Conservation (phyloP, 2,113 vertebrate species). For the Aramus guarauna region DNA sequence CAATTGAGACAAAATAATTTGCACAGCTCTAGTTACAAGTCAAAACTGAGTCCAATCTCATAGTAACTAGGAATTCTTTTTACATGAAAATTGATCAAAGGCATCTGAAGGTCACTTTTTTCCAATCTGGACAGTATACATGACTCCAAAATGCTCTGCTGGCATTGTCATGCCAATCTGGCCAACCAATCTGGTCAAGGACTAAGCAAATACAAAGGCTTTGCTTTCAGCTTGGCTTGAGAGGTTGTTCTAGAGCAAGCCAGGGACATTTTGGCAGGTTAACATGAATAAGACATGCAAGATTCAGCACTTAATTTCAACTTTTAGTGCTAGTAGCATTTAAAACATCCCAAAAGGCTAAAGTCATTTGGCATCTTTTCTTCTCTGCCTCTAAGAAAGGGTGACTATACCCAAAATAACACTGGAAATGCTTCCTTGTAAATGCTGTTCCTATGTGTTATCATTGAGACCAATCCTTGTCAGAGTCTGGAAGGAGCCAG, state of each 20-base stretch:
- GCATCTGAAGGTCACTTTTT: background rate
- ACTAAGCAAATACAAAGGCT: constrained; percentile 43
- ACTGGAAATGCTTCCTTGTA: background rate
- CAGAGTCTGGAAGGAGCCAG: background rate
- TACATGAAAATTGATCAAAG: constrained; percentile 42
- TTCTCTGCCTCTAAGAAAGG: background rate
- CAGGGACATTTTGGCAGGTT: background rate
- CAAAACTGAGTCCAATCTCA: constrained; percentile 35
- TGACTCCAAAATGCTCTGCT: constrained; percentile 23
- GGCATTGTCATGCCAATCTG: constrained; percentile 51
- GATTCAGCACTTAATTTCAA: background rate
- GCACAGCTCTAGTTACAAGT: background rate
- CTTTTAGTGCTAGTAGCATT: background rate
- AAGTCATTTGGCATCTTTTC: background rate
- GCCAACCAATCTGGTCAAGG: constrained; percentile 51
- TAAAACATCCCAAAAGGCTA: background rate
- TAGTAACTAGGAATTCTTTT: constrained; percentile 58
- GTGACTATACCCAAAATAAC: background rate
- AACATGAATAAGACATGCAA: background rate
- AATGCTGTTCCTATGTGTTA: background rate
- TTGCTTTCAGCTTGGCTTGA: constrained; percentile 52
- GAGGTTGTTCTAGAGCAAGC: constrained; percentile 31
- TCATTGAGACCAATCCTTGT: background rate
- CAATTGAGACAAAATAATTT: background rate
- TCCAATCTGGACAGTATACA: background rate